Evolutionary conservation across 2,797 vertebrate species (phyloP).

Genomic region (Discoglossus pictus): DNA sequence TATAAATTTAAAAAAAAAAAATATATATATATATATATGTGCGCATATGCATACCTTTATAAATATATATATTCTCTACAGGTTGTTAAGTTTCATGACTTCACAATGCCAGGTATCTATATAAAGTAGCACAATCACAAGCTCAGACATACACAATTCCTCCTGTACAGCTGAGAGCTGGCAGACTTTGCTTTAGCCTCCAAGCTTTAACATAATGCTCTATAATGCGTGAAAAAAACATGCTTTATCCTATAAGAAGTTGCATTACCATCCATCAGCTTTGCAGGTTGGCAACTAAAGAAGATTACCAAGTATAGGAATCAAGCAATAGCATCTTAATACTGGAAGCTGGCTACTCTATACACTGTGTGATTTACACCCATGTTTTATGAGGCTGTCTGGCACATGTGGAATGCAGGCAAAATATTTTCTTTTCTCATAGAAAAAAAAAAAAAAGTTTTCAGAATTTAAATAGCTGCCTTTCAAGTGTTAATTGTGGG

Average conservation of each 20-base stretch:
- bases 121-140: not conserved
- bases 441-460: too few species aligned
- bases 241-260: slow-evolving; percentile 67
- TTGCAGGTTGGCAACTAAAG: slow-evolving; percentile 40
- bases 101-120: not conserved
- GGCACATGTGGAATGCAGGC: too few species aligned
- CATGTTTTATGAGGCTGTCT: too few species aligned
- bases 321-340: slow-evolving; percentile 33
- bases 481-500: too few species aligned
- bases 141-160: not conserved
- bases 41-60: too few species aligned
- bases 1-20: too few species aligned
- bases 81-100: slow-evolving; percentile 21
- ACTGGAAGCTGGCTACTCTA: not conserved
- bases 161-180: slow-evolving; percentile 52
- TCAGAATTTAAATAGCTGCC: too few species aligned
- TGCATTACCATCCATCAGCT: slow-evolving; percentile 51
- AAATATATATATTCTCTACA: too few species aligned
- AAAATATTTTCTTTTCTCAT: too few species aligned
- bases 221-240: slow-evolving; percentile 64
- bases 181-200: slow-evolving; percentile 56
- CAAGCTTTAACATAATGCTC: slow-evolving; percentile 59
- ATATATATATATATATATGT: too few species aligned
- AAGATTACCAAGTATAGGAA: slow-evolving; percentile 36
- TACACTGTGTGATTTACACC: too few species aligned